phyloP scores from a whole-genome alignment of 1,140 invertebrate genomes.

The Euwallacea similis region DNA sequence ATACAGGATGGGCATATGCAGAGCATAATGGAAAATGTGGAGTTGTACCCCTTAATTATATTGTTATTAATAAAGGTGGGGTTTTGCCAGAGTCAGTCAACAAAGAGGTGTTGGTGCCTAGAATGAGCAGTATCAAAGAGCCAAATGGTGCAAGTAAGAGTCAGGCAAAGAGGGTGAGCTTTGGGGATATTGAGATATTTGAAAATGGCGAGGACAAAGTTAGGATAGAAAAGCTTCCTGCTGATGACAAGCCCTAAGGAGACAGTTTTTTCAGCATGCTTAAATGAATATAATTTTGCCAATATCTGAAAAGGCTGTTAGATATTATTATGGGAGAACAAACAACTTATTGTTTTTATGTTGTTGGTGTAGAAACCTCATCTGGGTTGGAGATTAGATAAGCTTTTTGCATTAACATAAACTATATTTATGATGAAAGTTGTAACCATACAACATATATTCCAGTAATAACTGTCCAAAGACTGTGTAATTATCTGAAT shows the following conservation, averaged over 20 bases:
- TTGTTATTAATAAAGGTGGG: slow-evolving; percentile 55
- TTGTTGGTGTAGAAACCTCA: too few relatives aligned
- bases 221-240: slow-evolving; percentile 24
- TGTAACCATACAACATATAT: too few relatives aligned
- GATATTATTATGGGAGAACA: too few relatives aligned
- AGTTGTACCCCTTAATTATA: slow-evolving; percentile 80
- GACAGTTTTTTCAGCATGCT: background rate
- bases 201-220: slow-evolving; percentile 38
- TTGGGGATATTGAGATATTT: slow-evolving; percentile 52
- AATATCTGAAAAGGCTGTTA: too few relatives aligned
- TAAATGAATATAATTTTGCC: too few relatives aligned
- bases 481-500: too few relatives aligned
- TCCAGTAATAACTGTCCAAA: too few relatives aligned
- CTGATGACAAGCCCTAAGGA: background rate
- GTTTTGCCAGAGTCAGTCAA: slow-evolving; percentile 4
- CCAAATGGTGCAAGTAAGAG: slow-evolving; percentile 33
- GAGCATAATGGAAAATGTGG: slow-evolving; percentile 69
- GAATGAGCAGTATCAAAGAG: slow-evolving; percentile 33
- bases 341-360: too few relatives aligned
- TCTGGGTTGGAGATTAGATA: too few relatives aligned
- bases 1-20: slow-evolving; percentile 76
- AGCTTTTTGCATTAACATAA: too few relatives aligned
- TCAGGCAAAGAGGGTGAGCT: slow-evolving; percentile 50
- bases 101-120: slow-evolving; percentile 29
- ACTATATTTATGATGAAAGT: too few relatives aligned